Conservation (phyloP, 2,888 invertebrate species). For the Perizoma affinitatum region DNA sequence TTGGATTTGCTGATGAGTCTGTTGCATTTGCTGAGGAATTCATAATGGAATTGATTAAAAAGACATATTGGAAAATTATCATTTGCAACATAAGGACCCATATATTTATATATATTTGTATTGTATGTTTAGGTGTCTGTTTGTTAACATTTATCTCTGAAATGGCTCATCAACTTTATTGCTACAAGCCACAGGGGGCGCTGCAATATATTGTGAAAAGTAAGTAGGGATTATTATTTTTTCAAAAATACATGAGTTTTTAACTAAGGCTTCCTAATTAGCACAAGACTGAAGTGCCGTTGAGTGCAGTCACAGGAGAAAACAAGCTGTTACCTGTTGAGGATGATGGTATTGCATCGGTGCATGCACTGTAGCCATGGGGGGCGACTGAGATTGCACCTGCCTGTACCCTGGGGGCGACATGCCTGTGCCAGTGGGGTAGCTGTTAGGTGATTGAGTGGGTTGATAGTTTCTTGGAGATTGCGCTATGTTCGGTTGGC, state of each 20-base stretch:
- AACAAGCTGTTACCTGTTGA: constrained; percentile 63
- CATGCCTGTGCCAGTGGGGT: constrained; percentile 74
- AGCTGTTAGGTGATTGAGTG: constrained; percentile 82
- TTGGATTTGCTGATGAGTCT: constrained; percentile 59
- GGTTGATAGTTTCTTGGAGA: constrained; percentile 80
- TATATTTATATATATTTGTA: too few relatives aligned
- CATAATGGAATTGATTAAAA: background rate
- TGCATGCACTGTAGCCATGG: constrained; percentile 77
- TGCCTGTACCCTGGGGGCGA: constrained; percentile 83
- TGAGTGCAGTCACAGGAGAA: too few relatives aligned
- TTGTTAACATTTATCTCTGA: too few relatives aligned
- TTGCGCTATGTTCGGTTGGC: constrained; percentile 69
- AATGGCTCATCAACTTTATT: too few relatives aligned
- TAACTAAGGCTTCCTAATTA: too few relatives aligned
- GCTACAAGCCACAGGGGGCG: too few relatives aligned
- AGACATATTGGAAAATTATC: background rate
- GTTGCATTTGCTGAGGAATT: constrained; percentile 56
- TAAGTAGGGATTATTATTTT: too few relatives aligned
- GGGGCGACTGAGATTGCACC: constrained; percentile 77
- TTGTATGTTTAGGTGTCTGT: too few relatives aligned
- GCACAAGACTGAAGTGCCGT: too few relatives aligned
- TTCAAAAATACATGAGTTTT: too few relatives aligned
- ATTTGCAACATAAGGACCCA: too few relatives aligned
- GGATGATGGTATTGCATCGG: constrained; percentile 78
- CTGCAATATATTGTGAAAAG: too few relatives aligned